Base-by-base conservation (phyloP, 2,888 invertebrate genomes). In the Herminia tarsipennalis region DNA sequence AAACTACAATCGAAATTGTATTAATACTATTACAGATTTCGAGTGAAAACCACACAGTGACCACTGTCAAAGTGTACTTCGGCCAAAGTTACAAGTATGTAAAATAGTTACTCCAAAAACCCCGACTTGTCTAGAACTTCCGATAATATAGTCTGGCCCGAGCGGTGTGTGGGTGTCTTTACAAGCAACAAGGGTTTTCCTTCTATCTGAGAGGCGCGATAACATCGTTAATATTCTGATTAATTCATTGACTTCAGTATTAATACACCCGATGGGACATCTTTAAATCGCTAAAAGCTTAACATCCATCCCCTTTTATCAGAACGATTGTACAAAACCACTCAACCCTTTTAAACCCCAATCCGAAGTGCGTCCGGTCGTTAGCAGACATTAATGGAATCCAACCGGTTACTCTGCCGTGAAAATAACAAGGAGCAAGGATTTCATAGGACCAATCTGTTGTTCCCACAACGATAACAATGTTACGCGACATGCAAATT, bases 301-400 rank as follows among this genome's bases (percentile, higher is more conserved):
- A 87, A 83, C 88, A 87, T 84, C 77, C 75, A 81, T 83, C 81
- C 86, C 81, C 81, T 86, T 88, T 86, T 88, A 86, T 87, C 87
- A 82, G 84, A 78, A 81, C 83, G 87, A 89, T 88, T 89, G 87
- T 89, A 88, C 87, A 83, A 88, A 88, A 88, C 87, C 90, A 87
- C 88, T 89, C 89, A 88, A 90, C 90, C 90, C 90, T 90, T 91
- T 91, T 88, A 88, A 88, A 86, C 83, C 90, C 84, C 85, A 88
- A 87, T 88, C 84, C 86, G 75, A 81, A 89, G 87, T 84, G 85
- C 85, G 88, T 88, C 83, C 86, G 90, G 88, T 90, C 89, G 90
- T 91, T 90, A 91, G 88, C 78, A 83, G 83, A 83, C 90, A 90
- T 89, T 90, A 90, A 91, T 89, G 89, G 88, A 85, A 89, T 88